Conservation (phyloP, 37 sponge, comb jelly and placozoan genomes). For the Beroe forskalii region DNA sequence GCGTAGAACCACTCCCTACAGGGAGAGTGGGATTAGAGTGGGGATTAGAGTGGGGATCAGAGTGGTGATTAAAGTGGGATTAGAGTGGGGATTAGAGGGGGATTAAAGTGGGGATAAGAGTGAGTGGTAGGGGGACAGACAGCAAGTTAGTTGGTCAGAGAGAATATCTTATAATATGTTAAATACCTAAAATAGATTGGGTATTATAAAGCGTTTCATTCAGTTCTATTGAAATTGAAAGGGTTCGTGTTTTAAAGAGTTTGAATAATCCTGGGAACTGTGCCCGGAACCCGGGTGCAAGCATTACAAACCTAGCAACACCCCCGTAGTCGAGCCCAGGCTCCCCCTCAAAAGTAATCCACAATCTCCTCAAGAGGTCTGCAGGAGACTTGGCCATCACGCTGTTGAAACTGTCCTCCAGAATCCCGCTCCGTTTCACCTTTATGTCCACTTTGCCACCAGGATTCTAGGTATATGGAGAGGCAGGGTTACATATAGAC, state of each 20-base stretch:
- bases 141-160: neutral
- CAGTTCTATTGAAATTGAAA: too few species aligned
- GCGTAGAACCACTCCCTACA: constrained; percentile 96
- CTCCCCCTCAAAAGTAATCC: constrained; percentile 93
- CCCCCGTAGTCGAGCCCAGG: constrained; percentile 95
- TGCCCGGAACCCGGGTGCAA: too few species aligned
- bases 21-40: neutral
- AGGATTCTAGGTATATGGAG: neutral
- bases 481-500: too few species aligned
- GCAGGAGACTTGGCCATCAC: constrained; percentile 75
- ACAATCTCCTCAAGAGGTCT: constrained; percentile 73
- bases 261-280: too few species aligned
- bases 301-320: constrained; percentile 91
- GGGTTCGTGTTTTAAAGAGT: too few species aligned
- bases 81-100: neutral
- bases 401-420: constrained; percentile 80
- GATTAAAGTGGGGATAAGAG: too few species aligned
- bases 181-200: too few species aligned
- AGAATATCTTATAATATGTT: too few species aligned
- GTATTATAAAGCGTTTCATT: too few species aligned
- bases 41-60: neutral
- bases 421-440: constrained; percentile 74
- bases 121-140: neutral
- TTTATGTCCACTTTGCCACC: constrained; percentile 71
- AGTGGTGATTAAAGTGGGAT: neutral